A percentile compares a stretch with the other conserved stretches of the same genome.
These are phyloP conservation scores for Dusona sp. DNA, from an alignment of 2,888 invertebrate species.

Conservation along the genomic window DNA sequence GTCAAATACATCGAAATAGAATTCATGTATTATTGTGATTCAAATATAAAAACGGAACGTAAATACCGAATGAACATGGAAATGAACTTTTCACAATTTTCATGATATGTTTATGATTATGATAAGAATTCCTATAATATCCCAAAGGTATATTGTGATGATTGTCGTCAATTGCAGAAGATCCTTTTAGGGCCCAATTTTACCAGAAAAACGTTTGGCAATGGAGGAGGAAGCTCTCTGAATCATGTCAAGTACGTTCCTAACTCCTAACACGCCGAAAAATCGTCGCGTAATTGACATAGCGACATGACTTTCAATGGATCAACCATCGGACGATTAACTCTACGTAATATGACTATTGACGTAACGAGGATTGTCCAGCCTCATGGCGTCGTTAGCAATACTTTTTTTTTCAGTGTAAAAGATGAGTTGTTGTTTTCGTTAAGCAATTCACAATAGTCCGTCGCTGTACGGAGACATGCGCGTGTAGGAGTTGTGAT, in stretches of 20 bases:
- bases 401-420: too few relatives aligned
- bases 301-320: too few relatives aligned
- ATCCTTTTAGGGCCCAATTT: slow-evolving; percentile 75
- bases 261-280: too few relatives aligned
- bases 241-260: slow-evolving; percentile 50
- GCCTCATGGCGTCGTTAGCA: too few relatives aligned
- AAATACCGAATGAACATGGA: neutral
- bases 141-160: slow-evolving; percentile 70
- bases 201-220: slow-evolving; percentile 67
- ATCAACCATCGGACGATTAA: too few relatives aligned
- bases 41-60: slow-evolving; percentile 4
- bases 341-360: too few relatives aligned
- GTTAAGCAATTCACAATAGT: too few relatives aligned
- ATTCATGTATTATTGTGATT: neutral
- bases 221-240: slow-evolving; percentile 32
- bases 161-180: slow-evolving; percentile 69
- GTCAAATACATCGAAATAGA: neutral
- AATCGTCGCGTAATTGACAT: too few relatives aligned
- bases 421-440: too few relatives aligned
- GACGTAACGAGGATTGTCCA: too few relatives aligned
- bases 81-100: slow-evolving; percentile 17
- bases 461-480: too few relatives aligned
- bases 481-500: too few relatives aligned
- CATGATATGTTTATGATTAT: slow-evolving; percentile 53
- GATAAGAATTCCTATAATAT: slow-evolving; percentile 37